Evolutionary conservation across 1,140 invertebrate genomes (phyloP).

Genomic region (Drosophila tropicalis): DNA sequence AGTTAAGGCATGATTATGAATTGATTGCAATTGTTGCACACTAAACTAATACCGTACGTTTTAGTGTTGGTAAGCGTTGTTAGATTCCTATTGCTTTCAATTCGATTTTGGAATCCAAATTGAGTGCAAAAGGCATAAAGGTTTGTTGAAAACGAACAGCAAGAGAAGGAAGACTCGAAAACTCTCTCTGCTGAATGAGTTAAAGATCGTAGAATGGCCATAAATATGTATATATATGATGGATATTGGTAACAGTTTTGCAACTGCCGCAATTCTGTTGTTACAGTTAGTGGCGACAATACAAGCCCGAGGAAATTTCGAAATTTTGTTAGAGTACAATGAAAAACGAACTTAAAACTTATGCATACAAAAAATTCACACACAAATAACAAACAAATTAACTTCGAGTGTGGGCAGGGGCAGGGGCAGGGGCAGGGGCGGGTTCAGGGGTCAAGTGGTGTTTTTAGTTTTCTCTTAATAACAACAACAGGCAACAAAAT

Average conservation of each 20-base stretch:
- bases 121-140: too few species aligned
- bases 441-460: too few species aligned
- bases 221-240: too few species aligned
- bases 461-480: constrained; percentile 46
- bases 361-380: constrained; percentile 59
- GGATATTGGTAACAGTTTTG: neutral
- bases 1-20: neutral
- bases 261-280: neutral
- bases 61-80: neutral
- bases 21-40: neutral
- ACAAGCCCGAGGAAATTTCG: constrained; percentile 53
- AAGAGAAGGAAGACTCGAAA: neutral
- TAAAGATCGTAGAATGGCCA: too few species aligned
- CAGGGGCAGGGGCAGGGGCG: neutral
- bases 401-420: constrained; percentile 27
- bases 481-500: constrained; percentile 78
- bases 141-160: neutral
- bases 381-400: constrained; percentile 67
- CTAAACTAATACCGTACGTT: neutral
- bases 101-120: too few species aligned
- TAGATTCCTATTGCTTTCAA: too few species aligned
- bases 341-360: constrained; percentile 62
- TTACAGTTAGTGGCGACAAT: constrained; percentile 23
- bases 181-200: too few species aligned
- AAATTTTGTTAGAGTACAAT: constrained; percentile 55